Conservation (phyloP, 2,113 vertebrate genomes). For the Hemichromis elongatus region DNA sequence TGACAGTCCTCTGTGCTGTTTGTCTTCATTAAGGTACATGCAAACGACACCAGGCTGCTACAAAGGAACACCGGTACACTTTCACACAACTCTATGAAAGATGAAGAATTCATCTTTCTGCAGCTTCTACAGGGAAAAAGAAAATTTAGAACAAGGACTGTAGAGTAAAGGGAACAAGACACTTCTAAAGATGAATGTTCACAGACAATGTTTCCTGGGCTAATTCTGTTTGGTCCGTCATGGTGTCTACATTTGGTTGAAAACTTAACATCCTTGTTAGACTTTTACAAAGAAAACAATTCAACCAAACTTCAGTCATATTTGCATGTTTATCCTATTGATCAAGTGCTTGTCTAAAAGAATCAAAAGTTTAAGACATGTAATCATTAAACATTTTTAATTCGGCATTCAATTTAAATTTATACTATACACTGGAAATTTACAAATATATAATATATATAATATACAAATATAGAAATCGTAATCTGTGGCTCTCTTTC, state of each 20-base stretch:
- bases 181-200: background rate
- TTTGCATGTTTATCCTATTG: background rate
- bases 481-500: background rate
- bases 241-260: background rate
- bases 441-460: background rate
- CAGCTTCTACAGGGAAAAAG: background rate
- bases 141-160: background rate
- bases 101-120: background rate
- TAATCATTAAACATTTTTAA: background rate
- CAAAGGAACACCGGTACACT: background rate
- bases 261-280: background rate
- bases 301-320: background rate
- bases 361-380: background rate
- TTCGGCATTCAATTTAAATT: background rate
- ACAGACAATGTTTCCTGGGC: background rate
- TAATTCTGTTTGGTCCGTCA: background rate
- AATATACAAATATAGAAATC: background rate
- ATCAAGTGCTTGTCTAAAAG: background rate
- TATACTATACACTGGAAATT: background rate
- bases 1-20: background rate
- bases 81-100: background rate
- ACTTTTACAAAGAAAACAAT: background rate
- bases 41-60: background rate
- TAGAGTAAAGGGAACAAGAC: background rate
- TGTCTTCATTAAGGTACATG: background rate